Conservation (phyloP, 2,797 vertebrate species). For the Tauraco hartlaubi region DNA sequence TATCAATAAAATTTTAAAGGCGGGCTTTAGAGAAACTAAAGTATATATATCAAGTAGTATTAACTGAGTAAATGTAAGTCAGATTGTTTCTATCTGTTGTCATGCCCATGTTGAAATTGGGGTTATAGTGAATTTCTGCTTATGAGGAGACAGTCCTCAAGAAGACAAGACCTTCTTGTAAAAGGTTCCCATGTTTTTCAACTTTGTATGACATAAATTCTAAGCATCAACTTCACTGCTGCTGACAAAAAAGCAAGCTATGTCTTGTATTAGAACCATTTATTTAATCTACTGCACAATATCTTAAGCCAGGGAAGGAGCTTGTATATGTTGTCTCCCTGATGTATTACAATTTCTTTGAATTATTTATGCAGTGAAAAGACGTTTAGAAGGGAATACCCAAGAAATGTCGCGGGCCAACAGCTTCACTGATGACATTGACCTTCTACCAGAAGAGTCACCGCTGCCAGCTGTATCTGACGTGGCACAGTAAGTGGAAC, state of each 20-base stretch:
- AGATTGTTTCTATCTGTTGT: background rate
- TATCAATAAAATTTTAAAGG: background rate
- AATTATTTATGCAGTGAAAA: constrained; percentile 35
- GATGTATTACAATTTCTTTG: background rate
- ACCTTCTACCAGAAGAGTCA: constrained; percentile 83
- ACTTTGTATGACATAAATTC: background rate
- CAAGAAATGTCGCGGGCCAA: constrained; percentile 80
- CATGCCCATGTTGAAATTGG: background rate
- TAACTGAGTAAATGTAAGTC: background rate
- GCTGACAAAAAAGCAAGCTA: background rate
- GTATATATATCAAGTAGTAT: background rate
- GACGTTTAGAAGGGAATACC: background rate
- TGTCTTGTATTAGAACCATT: background rate
- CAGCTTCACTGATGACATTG: constrained; percentile 87
- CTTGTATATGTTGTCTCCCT: background rate
- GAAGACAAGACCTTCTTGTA: background rate
- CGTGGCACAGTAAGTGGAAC: constrained; percentile 84
- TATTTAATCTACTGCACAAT: background rate
- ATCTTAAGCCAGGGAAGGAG: background rate
- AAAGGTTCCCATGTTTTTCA: background rate
- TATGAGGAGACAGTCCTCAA: background rate
- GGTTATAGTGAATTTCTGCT: background rate
- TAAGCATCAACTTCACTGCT: background rate
- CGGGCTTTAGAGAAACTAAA: background rate
- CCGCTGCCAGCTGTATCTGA: constrained; percentile 78